Evolutionary conservation across 1,140 invertebrate species (phyloP), one percentile per base, ranked within the genome.

Genomic region (Drosophila mojavensis): DNA sequence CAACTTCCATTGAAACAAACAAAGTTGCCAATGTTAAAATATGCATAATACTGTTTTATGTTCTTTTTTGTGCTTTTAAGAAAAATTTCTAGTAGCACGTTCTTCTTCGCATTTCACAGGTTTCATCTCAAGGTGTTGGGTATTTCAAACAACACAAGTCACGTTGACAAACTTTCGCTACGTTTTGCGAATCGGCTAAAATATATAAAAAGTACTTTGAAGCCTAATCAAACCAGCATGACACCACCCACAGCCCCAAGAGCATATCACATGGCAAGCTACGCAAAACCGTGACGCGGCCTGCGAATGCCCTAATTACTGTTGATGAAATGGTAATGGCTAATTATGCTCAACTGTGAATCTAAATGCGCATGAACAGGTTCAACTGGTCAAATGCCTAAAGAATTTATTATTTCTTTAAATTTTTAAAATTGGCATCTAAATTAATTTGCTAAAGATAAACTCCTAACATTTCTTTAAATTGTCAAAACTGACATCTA

Each of bases 281-380:
- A 26, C 36, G 36, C 36, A 39, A 11, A 17, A n/a, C 36, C 24
- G 62, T 64, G 50, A 55, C 54, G 64, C 43, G 64, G 15, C 28
- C 11, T 50, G 13, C 50, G 30, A 5, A 24, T 43, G 47, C 30
- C 72, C 53, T 88, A 88, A 86, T 86, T 88, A 72, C 71, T 79
- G 69, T 82, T 78, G 73, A 86, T 86, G 76, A 86, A 86, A 88
- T 83, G 88, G 88, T 88, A 88, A 86, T 86, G 83, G 73, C 79
- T 88, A 86, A 86, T 86, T 86, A 88, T 80, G 83, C 79, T 71
- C 47, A 39, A 70, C 55, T 61, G 41, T 74, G 65, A 69, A 51
- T 50, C 56, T 30, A 41, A 33, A 67, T 69, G 45, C 9, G 10
- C 28, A n/a, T 17, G 24, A 43, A 3, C 5, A 17, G 59, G 15